phyloP scores from a whole-genome alignment of 1,140 invertebrate species.

The Eumeta japonica region DNA sequence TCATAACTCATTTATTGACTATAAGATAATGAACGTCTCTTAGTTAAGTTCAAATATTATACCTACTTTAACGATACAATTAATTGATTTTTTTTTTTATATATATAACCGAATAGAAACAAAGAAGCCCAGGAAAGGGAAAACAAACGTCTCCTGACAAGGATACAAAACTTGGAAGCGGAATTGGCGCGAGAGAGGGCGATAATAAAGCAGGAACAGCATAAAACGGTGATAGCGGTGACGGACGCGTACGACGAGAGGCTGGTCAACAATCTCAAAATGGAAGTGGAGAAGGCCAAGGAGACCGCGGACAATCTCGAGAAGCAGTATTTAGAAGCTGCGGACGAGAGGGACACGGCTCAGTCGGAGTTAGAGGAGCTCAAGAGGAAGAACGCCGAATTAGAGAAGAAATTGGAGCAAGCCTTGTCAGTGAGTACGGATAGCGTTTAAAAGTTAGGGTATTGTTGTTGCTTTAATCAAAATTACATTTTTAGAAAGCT shows the following conservation, averaged over 20 bases:
- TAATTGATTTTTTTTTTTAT: slow-evolving; percentile 6
- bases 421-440: slow-evolving; percentile 56
- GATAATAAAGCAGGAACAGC: slow-evolving; percentile 60
- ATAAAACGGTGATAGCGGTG: slow-evolving; percentile 60
- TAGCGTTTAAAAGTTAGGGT: not conserved
- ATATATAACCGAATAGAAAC: slow-evolving; percentile 57
- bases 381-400: slow-evolving; percentile 69
- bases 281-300: slow-evolving; percentile 72
- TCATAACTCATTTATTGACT: too few relatives aligned
- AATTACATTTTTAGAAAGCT: not conserved
- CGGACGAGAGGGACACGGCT: slow-evolving; percentile 73
- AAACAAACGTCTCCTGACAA: slow-evolving; percentile 77
- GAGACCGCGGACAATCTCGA: slow-evolving; percentile 78
- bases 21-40: too few relatives aligned
- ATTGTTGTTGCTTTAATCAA: not conserved
- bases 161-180: slow-evolving; percentile 75
- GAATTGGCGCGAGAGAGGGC: slow-evolving; percentile 69
- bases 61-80: slow-evolving; percentile 2
- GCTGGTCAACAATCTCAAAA: slow-evolving; percentile 67
- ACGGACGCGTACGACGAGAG: slow-evolving; percentile 59
- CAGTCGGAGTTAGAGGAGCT: slow-evolving; percentile 77
- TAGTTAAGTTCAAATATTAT: slow-evolving; percentile 1
- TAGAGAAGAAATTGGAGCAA: slow-evolving; percentile 71
- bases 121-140: slow-evolving; percentile 83
- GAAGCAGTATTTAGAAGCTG: slow-evolving; percentile 71